These are phyloP conservation scores for Azemiops feae DNA, from an alignment of 2,113 vertebrate genomes.

Conservation along the genomic window DNA sequence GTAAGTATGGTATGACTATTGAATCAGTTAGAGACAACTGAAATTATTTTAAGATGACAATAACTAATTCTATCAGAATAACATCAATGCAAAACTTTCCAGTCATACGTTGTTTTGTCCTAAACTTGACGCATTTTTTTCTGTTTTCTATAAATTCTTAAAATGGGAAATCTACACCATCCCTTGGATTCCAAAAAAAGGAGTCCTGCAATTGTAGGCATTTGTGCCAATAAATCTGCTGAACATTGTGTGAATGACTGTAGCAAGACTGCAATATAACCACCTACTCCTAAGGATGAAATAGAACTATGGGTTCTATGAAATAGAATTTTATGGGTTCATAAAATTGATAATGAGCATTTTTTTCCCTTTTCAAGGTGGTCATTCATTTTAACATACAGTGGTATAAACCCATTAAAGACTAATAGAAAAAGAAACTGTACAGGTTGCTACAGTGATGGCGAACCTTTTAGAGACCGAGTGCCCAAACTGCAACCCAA, in stretches of 20 bases:
- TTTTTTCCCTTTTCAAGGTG: slow-evolving; percentile 36
- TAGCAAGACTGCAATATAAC: neutral
- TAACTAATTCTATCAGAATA: too few species aligned
- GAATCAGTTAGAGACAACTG: too few species aligned
- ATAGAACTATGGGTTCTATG: neutral
- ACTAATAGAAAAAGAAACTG: slow-evolving; percentile 57
- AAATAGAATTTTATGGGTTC: neutral
- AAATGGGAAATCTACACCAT: neutral
- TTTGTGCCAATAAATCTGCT: neutral
- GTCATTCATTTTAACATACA: slow-evolving; percentile 40
- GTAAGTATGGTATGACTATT: too few species aligned
- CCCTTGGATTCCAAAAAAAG: neutral
- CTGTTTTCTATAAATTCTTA: neutral
- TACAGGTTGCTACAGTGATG: slow-evolving; percentile 41
- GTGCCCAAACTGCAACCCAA: too few species aligned
- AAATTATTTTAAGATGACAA: too few species aligned
- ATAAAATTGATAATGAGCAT: neutral
- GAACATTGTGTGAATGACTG: neutral
- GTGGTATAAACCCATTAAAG: slow-evolving; percentile 51
- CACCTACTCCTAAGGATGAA: neutral
- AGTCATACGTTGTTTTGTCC: neutral
- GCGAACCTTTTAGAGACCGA: too few species aligned
- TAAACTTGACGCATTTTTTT: neutral
- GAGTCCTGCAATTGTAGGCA: neutral
- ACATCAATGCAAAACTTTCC: neutral